Base-by-base conservation (phyloP, 2,113 vertebrate genomes). In the Sylvilagus bachmani region DNA sequence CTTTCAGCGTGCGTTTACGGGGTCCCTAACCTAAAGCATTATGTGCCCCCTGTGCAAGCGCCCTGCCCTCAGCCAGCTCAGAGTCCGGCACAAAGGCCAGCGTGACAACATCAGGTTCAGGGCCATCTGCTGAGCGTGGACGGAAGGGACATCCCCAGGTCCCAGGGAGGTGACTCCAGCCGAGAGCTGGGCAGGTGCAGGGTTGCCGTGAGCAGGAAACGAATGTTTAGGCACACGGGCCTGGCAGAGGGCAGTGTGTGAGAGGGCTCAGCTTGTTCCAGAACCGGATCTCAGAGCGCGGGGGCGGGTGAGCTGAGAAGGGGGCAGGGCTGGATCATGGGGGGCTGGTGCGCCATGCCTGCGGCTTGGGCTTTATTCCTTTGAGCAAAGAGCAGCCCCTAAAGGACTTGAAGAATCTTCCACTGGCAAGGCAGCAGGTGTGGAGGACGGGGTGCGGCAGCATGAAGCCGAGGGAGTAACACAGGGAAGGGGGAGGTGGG, bases 391-490 rank as follows among this genome's bases (percentile, higher is more conserved):
- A 77, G 55, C 19, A 62, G 36, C 4, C 27, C 13, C 24, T 84
- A 11, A 36, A 49, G 67, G 44, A 25, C 12, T 24, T 33, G 31
- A 83, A 86, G 1, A 31, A 25, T 58, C 82, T 27, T 10, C 14
- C 9, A 22, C 6, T 27, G 69, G 27, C 29, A 24, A 6, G 21
- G 64, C 19, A 81, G 38, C 6, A 5, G 33, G 49, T 58, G 21
- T 16, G 12, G 36, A 83, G 31, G 49, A 58, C 5, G 6, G 38
- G 7, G 55, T 33, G 31, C 10, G 55, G 38, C 66, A 22, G 44
- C n/a, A 36, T 33, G 38, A 77, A 80, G 58, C 7, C 14, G 87
- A 77, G 24, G n/a, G 17, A 89, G n/a, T 33, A 36, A 94, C 84
- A 51, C 11, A 29, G 61, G 87, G 24, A 49, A 27, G 10, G 55